Base-by-base conservation (phyloP, 2,113 vertebrate species). In the Ia io region DNA sequence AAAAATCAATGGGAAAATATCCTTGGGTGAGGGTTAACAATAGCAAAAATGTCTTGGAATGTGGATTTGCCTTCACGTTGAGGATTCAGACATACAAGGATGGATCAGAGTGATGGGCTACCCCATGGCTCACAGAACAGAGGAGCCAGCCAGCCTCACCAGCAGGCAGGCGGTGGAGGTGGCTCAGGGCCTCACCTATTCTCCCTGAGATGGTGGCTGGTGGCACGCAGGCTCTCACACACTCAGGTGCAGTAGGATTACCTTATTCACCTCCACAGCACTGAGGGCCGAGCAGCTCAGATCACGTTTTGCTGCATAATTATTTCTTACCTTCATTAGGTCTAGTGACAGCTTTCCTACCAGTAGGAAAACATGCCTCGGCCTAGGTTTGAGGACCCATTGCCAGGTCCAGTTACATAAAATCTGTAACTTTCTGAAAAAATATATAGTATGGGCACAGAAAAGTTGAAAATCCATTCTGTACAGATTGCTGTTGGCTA, bases 391-490 rank as follows among this genome's bases (percentile, higher is more conserved):
- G 56, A 73, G 14, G 16, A 84, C 37, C 23, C 49, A 42, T 18
- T 10, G 37, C 40, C 69, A 76, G 40, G 35, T 67, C 76, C 78
- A n/a, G n/a, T 30, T 40, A 69, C n/a, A 30, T 11, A 51, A 79
- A 93, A 70, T 56, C 67, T n/a, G 65, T 76, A 47, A 6, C 71
- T 77, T 87, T 92, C 56, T 80, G 65, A 70, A 63, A 61, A 93
- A 84, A 77, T 35, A 47, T 13, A 14, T 22, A 49, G 9, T 42
- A 25, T 17, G 22, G 80, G 14, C 65, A 92, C 6, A 1, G 67
- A 51, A 35, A 91, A 35, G 22, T 88, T 95, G 49, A 40, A 76
- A 79, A 71, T 71, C 70, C 84, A 83, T 77, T 89, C 80, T 65
- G 2, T 42, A 76, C 51, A 79, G 49, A 61, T 35, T 20, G 80